These are phyloP conservation scores for Collichthys lucidus DNA, from an alignment of 2,113 vertebrate genomes.

Conservation along the genomic window DNA sequence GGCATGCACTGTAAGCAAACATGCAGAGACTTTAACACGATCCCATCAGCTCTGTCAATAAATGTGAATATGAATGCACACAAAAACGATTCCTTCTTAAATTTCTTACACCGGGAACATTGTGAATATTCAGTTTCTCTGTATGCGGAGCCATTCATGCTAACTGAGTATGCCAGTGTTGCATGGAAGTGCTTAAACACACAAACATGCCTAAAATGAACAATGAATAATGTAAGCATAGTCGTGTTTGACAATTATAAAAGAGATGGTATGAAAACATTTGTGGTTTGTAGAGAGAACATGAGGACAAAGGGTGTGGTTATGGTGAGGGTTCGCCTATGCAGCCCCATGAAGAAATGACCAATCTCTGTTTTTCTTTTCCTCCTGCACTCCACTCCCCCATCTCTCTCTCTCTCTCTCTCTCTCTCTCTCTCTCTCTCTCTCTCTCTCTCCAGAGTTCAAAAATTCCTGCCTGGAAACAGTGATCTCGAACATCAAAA, in stretches of 20 bases:
- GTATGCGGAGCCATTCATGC: background rate
- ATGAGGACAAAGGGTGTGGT: conserved; percentile 24
- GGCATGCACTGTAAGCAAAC: conserved; percentile 15
- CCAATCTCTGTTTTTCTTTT: conserved; percentile 58
- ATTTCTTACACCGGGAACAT: background rate
- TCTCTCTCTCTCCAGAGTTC: conserved; percentile 25
- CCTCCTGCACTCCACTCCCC: background rate
- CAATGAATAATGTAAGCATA: background rate
- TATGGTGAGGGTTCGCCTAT: conserved; percentile 22
- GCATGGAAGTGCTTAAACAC: conserved; percentile 17
- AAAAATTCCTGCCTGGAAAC: conserved; percentile 76
- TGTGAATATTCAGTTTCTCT: conserved; percentile 15
- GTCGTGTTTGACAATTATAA: background rate
- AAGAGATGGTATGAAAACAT: background rate
- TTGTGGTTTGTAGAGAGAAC: background rate
- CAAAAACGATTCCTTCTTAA: too few species aligned
- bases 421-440: too few species aligned
- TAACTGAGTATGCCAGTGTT: background rate
- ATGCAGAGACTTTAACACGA: conserved; percentile 4
- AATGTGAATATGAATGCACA: conserved; percentile 9
- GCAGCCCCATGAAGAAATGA: conserved; percentile 23
- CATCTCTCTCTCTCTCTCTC: conserved; percentile 30
- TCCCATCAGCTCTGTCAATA: conserved; percentile 44
- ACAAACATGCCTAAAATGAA: conserved; percentile 4
- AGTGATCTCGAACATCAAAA: conserved; percentile 79